phyloP scores from a whole-genome alignment of 1,140 invertebrate genomes.

The Streblospio benedicti region DNA sequence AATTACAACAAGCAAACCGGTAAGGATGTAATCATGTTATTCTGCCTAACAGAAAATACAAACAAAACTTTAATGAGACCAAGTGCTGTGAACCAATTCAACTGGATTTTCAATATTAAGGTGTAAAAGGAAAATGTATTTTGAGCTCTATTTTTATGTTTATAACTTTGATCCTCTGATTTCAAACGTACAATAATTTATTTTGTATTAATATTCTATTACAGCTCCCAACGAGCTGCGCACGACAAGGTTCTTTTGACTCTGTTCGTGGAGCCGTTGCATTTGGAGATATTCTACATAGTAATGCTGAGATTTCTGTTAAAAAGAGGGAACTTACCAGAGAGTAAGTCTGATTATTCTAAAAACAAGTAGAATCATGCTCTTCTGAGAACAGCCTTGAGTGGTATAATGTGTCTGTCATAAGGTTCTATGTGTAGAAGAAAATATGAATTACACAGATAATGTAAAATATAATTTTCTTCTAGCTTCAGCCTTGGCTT shows the following conservation, averaged over 20 bases:
- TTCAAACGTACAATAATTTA: not conserved
- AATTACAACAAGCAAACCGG: too few species aligned
- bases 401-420: too few species aligned
- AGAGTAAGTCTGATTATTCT: constrained; percentile 16
- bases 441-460: not conserved
- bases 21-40: too few species aligned
- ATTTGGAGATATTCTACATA: constrained; percentile 70
- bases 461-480: not conserved
- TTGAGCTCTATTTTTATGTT: not conserved
- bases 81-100: too few species aligned
- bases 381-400: not conserved
- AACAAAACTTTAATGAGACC: too few species aligned
- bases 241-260: constrained; percentile 61
- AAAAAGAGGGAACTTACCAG: constrained; percentile 12
- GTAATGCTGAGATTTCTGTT: constrained; percentile 54
- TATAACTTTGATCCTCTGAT: not conserved
- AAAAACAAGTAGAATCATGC: not conserved
- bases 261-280: constrained; percentile 71
- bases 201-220: too few species aligned
- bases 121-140: too few species aligned
- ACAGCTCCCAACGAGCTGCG: constrained; percentile 30
- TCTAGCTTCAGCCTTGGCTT: constrained; percentile 63
- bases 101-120: too few species aligned
- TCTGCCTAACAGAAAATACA: too few species aligned
- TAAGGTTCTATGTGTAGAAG: too few species aligned